A percentile compares a stretch with the other conserved stretches of the same genome.
These are phyloP conservation scores for Trichomycterus rosablanca DNA, from an alignment of 2,113 vertebrate species.

Conservation along the genomic window DNA sequence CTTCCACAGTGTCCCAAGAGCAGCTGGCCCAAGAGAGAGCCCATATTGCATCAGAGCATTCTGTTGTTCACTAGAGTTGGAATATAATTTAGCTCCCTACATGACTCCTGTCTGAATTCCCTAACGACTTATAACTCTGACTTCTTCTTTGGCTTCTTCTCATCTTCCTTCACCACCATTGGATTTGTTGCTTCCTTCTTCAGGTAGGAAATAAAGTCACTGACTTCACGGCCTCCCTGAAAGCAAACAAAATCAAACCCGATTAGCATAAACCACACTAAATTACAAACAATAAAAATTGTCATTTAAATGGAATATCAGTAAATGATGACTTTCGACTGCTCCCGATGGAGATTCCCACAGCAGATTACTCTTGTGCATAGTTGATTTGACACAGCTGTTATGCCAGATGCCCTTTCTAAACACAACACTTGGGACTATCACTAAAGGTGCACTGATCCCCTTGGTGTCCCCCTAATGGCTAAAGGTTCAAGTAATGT, in stretches of 20 bases:
- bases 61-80: constrained; percentile 64
- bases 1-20: constrained; percentile 57
- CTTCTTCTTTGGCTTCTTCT: constrained; percentile 68
- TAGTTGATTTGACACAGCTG: too few species aligned
- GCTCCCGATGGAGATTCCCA: too few species aligned
- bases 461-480: too few species aligned
- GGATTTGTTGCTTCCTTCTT: constrained; percentile 85
- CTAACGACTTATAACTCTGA: constrained; percentile 61
- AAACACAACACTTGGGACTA: too few species aligned
- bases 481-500: too few species aligned
- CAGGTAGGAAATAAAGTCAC: constrained; percentile 90
- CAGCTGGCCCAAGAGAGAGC: constrained; percentile 54
- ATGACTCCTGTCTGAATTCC: constrained; percentile 19
- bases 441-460: too few species aligned
- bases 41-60: constrained; percentile 61
- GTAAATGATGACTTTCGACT: too few species aligned
- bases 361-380: too few species aligned
- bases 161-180: constrained; percentile 79
- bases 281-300: neutral
- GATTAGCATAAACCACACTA: constrained; percentile 4
- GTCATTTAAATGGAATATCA: too few species aligned
- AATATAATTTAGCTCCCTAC: constrained; percentile 49
- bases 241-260: constrained; percentile 2
- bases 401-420: too few species aligned
- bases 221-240: constrained; percentile 92